Percentiles rank a stretch among this genome's conserved stretches.
These are phyloP conservation scores for Helicorthomorpha holstii DNA, from an alignment of 1,140 invertebrate species.

Conservation along the genomic window DNA sequence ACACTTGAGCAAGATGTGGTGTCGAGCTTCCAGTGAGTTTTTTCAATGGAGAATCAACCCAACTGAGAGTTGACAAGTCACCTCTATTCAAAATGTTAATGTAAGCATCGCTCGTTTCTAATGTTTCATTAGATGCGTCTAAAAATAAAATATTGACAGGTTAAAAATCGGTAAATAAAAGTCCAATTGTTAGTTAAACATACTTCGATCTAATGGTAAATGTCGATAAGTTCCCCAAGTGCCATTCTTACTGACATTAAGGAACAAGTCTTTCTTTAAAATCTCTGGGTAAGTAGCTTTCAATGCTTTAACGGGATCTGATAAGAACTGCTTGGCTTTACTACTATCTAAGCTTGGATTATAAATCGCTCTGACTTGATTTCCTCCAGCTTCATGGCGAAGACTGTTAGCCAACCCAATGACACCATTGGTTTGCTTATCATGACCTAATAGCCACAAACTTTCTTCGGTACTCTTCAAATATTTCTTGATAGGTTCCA, in stretches of 20 bases:
- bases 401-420: conserved; percentile 79
- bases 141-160: too few relatives aligned
- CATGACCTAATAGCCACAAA: conserved; percentile 20
- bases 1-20: conserved; percentile 52
- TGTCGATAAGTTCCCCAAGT: conserved; percentile 74
- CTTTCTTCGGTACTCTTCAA: conserved; percentile 22
- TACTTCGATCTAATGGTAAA: conserved; percentile 30
- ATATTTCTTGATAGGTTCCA: conserved; percentile 55
- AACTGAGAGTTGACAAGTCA: conserved; percentile 76
- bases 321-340: not conserved
- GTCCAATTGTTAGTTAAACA: too few relatives aligned
- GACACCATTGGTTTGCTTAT: conserved; percentile 39
- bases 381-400: conserved; percentile 60
- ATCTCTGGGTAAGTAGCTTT: conserved; percentile 32
- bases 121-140: conserved; percentile 11
- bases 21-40: conserved; percentile 23
- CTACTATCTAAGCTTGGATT: conserved; percentile 10
- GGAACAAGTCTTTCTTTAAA: conserved; percentile 50
- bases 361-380: conserved; percentile 29
- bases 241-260: conserved; percentile 61
- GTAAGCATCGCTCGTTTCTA: conserved; percentile 70
- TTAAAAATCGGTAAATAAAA: too few relatives aligned
- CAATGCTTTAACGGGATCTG: not conserved
- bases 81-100: conserved; percentile 77
- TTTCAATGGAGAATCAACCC: conserved; percentile 69